Base-by-base conservation (phyloP, 2,888 invertebrate species). In the Notocelia uddmanniana region DNA sequence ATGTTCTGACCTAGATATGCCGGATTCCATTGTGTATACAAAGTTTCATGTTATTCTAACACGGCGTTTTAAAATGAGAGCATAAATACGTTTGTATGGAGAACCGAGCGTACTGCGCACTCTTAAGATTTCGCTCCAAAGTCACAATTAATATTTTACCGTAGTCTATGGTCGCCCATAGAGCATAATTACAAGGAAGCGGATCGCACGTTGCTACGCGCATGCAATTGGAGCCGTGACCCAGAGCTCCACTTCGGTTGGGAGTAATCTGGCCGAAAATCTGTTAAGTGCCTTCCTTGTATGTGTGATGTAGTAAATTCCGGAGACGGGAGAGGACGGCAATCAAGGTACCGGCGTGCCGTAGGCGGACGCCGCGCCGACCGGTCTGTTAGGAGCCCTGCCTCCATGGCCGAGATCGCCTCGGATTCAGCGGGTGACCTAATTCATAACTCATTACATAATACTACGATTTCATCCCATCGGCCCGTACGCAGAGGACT, bases 381-480 rank as follows among this genome's bases (percentile, higher is more conserved):
- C 57, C 80, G 82, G 88, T 88, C 88, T 87, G 82, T 82, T 23
- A 15, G 10, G 34, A 58, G 58, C 67, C 55, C 88, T 88, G 86
- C 84, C 85, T 85, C 87, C 80, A 81, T 85, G 83, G 83, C 84
- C 85, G 84, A 89, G 88, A 85, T 87, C 90, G 90, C 90, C 90
- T 88, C 89, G 88, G 84, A 89, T 81, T 83, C 84, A 86, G 87
- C 85, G 87, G 88, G 88, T 91, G 92, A 91, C 91, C 92, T 90
- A 92, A 92, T 91, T 92, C 89, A 90, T 85, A 83, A 84, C 88
- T 87, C 87, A 90, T 91, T 89, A 90, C 87, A 88, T 88, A 91
- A 82, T 82, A 80, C 88, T 90, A 76, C 85, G 85, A 85, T 86
- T 87, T 88, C 78, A 78, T 60, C 11, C 54, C 31, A 63, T 69